Evolutionary conservation across 1,140 invertebrate genomes (phyloP), one percentile per base, ranked within the genome.

Genomic region (Archegozetes longisetosus): DNA sequence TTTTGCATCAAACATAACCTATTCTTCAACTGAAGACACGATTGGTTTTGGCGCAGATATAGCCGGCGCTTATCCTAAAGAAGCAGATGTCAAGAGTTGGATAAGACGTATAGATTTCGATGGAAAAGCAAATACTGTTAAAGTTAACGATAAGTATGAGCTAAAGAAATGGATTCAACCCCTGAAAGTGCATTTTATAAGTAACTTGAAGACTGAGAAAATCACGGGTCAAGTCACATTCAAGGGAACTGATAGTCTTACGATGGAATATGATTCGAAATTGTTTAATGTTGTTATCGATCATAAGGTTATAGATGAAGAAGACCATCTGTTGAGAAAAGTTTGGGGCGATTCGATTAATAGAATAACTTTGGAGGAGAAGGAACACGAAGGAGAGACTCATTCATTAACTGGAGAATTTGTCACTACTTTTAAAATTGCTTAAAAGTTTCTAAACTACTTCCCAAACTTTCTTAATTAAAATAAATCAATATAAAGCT

Each of bases 41-140:
- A 20, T 55, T 27, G 17, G 12, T 9, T 55, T 55, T 26, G 12
- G 22, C 20, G 53, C 53, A 6, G 53, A 55, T 23, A 55, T 55
- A 9, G 53, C 53, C 6, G 53, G 53, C 20, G 53, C 53, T 46
- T 55, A 55, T 26, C 53, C 53, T 22, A 55, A 48, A 9, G 53
- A 55, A 26, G 27, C 22, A 9, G 4, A 55, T 23, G 53, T 28
- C 53, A 55, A 55, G 25, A 20, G 6, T 4, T 55, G 25, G 9
- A 28, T 26, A 12, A 20, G 53, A n/a, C 4, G n/a, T n/a, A 27
- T 55, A 6, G 22, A 27, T 9, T 55, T 55, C 25, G 25, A 55
- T 22, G 9, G 26, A 20, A 46, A 20, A 20, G 20, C 25, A 27
- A 55, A 55, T 28, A 55, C 4, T 4, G 20, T 55, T 26, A 23